Conservation (phyloP, 1,140 invertebrate species). For the Zelostemma sp. region DNA sequence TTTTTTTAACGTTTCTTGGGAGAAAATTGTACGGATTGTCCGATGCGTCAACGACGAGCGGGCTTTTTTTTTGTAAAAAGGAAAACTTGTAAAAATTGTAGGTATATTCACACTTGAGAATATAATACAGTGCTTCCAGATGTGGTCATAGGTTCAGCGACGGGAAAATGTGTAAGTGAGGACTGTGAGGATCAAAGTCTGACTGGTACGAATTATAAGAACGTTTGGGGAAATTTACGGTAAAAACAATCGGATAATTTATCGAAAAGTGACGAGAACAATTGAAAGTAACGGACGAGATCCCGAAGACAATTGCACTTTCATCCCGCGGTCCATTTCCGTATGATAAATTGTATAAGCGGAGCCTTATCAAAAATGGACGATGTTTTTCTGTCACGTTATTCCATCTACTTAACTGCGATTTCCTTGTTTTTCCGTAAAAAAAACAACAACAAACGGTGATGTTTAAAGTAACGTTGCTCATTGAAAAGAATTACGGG, state of each 20-base stretch:
- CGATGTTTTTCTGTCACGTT: no score
- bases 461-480: conserved; percentile 26
- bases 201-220: conserved; percentile 37
- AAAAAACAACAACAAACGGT: conserved; percentile 18
- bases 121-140: conserved; percentile 58
- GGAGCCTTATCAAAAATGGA: no score
- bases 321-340: no score
- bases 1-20: conserved; percentile 17
- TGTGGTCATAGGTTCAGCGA: conserved; percentile 51
- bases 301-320: no score
- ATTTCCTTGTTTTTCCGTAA: conserved; percentile 42
- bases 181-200: conserved; percentile 12
- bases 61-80: conserved; percentile 26
- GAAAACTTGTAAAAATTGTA: conserved; percentile 36
- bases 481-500: no score
- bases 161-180: conserved; percentile 14
- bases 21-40: neutral
- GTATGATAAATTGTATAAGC: no score
- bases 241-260: conserved; percentile 12
- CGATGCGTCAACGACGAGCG: conserved; percentile 42
- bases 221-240: conserved; percentile 21
- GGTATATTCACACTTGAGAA: conserved; percentile 34
- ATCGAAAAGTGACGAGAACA: conserved; percentile 16
- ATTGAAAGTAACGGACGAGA: no score
- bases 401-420: conserved; percentile 31